Evolutionary conservation across 2,113 vertebrate genomes (phyloP).

Genomic region (Tinamus guttatus): DNA sequence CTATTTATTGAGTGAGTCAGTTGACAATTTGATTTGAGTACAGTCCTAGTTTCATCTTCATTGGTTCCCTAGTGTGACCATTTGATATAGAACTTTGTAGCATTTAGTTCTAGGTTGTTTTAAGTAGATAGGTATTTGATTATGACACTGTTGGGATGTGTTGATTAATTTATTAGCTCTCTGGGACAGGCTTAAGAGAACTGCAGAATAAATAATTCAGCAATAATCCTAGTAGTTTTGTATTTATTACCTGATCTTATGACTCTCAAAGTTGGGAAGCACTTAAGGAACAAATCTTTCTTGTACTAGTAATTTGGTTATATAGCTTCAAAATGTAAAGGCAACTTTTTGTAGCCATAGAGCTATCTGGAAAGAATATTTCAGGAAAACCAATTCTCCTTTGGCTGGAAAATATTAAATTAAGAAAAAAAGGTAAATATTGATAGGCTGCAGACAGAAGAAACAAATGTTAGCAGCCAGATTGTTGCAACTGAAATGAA

Average conservation of each 20-base stretch:
- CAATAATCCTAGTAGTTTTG: not conserved
- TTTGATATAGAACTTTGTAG: not conserved
- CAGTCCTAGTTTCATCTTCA: not conserved
- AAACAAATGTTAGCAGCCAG: slow-evolving; percentile 8
- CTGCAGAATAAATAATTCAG: not conserved
- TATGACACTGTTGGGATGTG: not conserved
- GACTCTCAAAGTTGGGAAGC: not conserved
- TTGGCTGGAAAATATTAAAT: not conserved
- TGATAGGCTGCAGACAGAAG: not conserved
- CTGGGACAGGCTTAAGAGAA: not conserved
- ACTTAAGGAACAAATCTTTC: not conserved
- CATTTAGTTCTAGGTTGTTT: not conserved
- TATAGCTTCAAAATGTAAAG: not conserved
- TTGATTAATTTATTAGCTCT: not conserved
- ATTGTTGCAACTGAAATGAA: not conserved
- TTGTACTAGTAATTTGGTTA: not conserved
- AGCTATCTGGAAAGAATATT: slow-evolving; percentile 3
- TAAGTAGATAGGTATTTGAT: not conserved
- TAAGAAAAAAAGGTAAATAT: slow-evolving; percentile 7
- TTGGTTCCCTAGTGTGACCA: not conserved
- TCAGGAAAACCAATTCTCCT: not conserved
- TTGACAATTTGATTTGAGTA: not conserved
- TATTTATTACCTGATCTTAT: not conserved
- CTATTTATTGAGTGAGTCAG: not conserved
- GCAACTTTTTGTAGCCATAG: not conserved